A percentile compares a stretch with the other conserved stretches of the same genome.
Evolutionary conservation across 2,113 vertebrate genomes (phyloP).

Genomic region (Alethe diademata): DNA sequence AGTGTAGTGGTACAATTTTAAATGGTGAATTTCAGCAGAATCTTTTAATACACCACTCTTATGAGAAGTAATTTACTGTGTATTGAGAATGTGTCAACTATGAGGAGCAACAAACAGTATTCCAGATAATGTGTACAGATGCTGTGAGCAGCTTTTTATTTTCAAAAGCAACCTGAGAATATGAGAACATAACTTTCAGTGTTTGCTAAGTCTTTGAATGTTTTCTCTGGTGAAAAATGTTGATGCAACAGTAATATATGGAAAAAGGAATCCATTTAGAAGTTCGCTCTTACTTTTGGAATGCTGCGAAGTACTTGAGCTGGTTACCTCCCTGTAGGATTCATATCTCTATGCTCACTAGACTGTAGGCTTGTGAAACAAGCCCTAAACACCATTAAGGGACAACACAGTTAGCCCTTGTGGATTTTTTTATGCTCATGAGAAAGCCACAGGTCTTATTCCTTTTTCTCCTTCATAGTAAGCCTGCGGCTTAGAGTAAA

Average conservation of each 20-base stretch:
- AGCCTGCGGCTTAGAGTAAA: not conserved
- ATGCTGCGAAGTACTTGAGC: not conserved
- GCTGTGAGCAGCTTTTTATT: not conserved
- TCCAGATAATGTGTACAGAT: not conserved
- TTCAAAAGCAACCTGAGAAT: not conserved
- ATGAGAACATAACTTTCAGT: not conserved
- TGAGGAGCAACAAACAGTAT: not conserved
- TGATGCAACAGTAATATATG: not conserved
- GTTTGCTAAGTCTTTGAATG: not conserved
- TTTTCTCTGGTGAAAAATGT: not conserved
- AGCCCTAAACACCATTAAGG: not conserved
- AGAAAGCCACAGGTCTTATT: not conserved
- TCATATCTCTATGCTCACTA: not conserved
- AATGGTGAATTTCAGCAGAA: not conserved
- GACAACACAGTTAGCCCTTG: not conserved
- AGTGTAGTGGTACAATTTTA: not conserved
- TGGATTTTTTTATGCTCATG: not conserved
- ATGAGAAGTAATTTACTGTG: not conserved
- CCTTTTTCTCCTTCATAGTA: not conserved
- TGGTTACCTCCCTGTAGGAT: not conserved
- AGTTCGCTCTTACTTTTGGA: not conserved
- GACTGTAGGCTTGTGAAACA: not conserved
- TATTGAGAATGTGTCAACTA: rapidly evolving
- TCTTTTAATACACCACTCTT: not conserved
- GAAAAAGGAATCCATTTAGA: not conserved